phyloP scores from a whole-genome alignment of 2,113 vertebrate species.

The Garra rufa region DNA sequence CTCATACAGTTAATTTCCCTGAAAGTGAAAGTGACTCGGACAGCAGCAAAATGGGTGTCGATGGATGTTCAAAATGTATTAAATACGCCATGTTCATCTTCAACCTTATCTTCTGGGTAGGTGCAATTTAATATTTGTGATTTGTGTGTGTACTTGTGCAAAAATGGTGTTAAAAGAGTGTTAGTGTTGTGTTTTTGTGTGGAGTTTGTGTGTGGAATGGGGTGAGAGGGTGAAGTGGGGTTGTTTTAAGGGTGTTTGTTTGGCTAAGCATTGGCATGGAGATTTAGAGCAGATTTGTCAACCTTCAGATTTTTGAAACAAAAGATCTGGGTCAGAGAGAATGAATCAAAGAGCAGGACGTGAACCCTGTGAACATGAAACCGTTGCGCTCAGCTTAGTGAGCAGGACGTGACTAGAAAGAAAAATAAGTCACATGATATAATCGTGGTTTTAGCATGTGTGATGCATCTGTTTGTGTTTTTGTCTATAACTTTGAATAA shows the following conservation, averaged over 20 bases:
- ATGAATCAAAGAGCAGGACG: not conserved
- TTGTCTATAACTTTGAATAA: not conserved
- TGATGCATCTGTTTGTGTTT: not conserved
- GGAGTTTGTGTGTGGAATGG: not conserved
- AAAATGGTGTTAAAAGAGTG: not conserved
- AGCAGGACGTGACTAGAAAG: not conserved
- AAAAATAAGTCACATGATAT: not conserved
- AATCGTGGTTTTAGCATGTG: not conserved
- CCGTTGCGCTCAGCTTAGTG: not conserved
- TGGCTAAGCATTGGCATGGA: not conserved
- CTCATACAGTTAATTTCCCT: not conserved
- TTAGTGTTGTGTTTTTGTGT: conserved; percentile 12
- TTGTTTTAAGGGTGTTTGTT: conserved; percentile 17
- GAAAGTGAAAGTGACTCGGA: not conserved
- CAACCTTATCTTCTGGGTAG: conserved; percentile 76
- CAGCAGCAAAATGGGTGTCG: conserved; percentile 46
- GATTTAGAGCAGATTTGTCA: not conserved
- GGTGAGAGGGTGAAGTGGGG: not conserved
- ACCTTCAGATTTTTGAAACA: not conserved
- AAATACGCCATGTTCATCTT: conserved; percentile 77
- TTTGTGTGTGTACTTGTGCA: not conserved
- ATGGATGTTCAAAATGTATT: conserved; percentile 71
- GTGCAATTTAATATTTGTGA: conserved; percentile 53
- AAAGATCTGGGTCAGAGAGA: conserved; percentile 35
- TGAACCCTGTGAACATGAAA: conserved; percentile 9